phyloP scores from a whole-genome alignment of 1,140 invertebrate genomes.

The Heliconius eleuchia region DNA sequence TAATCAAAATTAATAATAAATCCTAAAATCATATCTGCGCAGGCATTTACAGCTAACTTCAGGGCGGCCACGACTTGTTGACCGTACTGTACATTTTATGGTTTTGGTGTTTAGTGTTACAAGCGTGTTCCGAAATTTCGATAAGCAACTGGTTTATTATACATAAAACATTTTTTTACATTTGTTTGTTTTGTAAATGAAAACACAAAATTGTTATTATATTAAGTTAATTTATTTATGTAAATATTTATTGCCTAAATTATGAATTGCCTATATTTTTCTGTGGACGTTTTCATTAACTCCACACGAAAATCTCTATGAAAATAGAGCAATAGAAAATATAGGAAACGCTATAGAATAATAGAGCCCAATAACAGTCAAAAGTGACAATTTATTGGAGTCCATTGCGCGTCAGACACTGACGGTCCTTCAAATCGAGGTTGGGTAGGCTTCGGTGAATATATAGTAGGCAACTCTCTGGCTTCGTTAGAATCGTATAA shows the following conservation, averaged over 20 bases:
- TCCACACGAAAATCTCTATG: neutral
- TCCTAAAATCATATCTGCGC: no score
- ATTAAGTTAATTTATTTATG: no score
- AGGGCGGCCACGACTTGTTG: no score
- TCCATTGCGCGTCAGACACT: slow-evolving; percentile 26
- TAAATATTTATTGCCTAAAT: no score
- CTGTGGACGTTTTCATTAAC: no score
- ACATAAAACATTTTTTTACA: no score
- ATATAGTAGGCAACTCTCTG: slow-evolving; percentile 47
- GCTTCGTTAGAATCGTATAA: slow-evolving; percentile 67
- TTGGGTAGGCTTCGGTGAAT: slow-evolving; percentile 48
- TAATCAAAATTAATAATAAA: no score
- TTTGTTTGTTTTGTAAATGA: no score
- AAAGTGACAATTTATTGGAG: slow-evolving; percentile 14
- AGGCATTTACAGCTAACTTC: no score
- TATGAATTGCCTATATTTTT: no score
- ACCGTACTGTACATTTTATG: neutral
- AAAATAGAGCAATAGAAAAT: neutral
- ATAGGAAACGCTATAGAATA: neutral
- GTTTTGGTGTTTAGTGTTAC: neutral
- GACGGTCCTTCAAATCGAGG: neutral
- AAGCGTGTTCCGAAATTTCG: neutral
- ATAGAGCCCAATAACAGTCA: neutral
- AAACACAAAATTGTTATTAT: no score
- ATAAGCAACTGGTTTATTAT: neutral